phyloP scores from a whole-genome alignment of 2,797 vertebrate species.

The Nyctibius grandis region DNA sequence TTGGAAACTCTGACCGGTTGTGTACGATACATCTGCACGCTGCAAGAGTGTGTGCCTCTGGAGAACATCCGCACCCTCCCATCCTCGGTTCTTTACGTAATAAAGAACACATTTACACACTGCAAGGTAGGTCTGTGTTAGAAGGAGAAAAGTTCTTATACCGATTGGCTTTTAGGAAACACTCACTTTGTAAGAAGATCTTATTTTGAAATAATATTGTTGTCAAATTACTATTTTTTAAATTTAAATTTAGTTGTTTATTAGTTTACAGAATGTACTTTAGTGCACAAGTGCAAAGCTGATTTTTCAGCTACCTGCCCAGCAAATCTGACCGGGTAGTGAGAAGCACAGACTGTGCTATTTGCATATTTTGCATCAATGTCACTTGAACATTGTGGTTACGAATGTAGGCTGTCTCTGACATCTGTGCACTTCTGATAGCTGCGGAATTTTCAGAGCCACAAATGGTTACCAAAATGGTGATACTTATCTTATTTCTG shows the following conservation, averaged over 20 bases:
- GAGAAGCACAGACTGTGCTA: not conserved
- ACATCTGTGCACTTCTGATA: not conserved
- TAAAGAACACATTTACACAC: constrained; percentile 87
- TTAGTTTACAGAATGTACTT: not conserved
- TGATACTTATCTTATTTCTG: not conserved
- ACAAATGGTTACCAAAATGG: not conserved
- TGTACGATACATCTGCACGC: constrained; percentile 78
- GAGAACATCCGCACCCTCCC: constrained; percentile 83
- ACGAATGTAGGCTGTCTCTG: not conserved
- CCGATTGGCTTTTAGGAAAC: not conserved
- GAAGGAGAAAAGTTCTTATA: not conserved
- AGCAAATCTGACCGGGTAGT: not conserved
- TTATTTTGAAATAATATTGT: not conserved
- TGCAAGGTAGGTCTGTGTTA: constrained; percentile 80
- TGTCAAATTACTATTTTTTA: fast-evolving
- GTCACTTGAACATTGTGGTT: not conserved
- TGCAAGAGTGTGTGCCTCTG: constrained; percentile 75
- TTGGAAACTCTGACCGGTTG: constrained; percentile 81
- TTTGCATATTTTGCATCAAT: not conserved
- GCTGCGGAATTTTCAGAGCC: not conserved
- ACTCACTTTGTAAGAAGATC: not conserved
- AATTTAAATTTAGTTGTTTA: not conserved
- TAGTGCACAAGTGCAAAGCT: not conserved
- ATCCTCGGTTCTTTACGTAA: constrained; percentile 79
- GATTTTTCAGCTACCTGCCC: not conserved